Base-by-base conservation (phyloP, 2,888 invertebrate genomes). In the Drosophila formosana region DNA sequence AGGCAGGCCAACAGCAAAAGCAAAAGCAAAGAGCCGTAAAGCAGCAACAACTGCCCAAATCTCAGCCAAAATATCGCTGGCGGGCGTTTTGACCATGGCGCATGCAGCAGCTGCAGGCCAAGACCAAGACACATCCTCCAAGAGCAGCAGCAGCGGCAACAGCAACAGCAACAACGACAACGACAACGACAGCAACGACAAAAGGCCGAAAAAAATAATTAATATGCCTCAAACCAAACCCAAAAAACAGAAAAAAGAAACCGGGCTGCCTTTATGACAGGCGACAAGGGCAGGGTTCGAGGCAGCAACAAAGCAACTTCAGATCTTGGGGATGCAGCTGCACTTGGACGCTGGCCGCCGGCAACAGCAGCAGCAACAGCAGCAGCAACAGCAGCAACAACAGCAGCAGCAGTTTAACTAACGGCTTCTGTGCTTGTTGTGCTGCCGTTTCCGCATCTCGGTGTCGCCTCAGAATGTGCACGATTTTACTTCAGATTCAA, bases 401-500 rank as follows among this genome's bases (percentile, higher is more conserved):
- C 61, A 57, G 65, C 78, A 66, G 66, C 85, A 82, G 75, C 87
- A 82, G 88, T 88, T 83, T 83, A 87, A 88, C 84, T 87, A 87
- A 87, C 89, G 87, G 87, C 87, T 87, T 89, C 86, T 87, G 89
- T 89, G 88, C 83, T 88, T 80, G 86, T 79, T 88, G 76, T 72
- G 83, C 86, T 79, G 77, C 90, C 84, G 90, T 90, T 90, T 89
- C 90, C 89, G 89, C 90, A 90, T 89, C 89, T 90, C 89, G 80
- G 89, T 88, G 89, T 88, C 83, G 83, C 83, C 84, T 88, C 82
- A 84, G 87, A 88, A 85, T 87, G 84, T 84, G 84, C 86, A 87
- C 86, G 86, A 87, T 82, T 85, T 85, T 89, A 79, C 82, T 72
- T 82, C 82, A 87, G 78, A 85, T 86, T 87, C 88, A 89, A 89